Evolutionary conservation across 2,888 invertebrate genomes (phyloP), one percentile per base, ranked within the genome.

Genomic region (Villa cingulata): DNA sequence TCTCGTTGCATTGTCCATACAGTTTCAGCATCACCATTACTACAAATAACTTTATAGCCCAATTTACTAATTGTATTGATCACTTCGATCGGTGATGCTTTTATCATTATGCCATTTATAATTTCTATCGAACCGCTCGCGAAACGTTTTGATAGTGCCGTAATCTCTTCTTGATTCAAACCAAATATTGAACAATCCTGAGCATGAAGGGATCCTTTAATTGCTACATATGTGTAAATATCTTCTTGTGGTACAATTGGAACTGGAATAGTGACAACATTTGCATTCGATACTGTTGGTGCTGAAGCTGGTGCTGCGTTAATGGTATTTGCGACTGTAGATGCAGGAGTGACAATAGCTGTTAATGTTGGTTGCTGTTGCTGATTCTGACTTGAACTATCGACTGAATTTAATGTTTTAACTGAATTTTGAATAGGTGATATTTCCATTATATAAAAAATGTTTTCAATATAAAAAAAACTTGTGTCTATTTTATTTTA

Each of bases 1-100:
- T 86, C 85, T 60, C 86, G 77, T 62, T 83, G 82, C 70, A 88
- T 72, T 41, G 87, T 88, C 87, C 87, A 88, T 56, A 83, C 79
- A 58, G 84, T 79, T 70, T 87, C 87, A 19, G 81, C 73, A 63
- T 87, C 87, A 16, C 87, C 87, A 53, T 85, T 83, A 64, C 81
- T 83, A 59, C 81, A 77, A 53, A 85, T 71, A 41, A 88, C 80
- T 62, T 78, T 79, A 65, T 87, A 88, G 48, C 86, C 86, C 54
- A 87, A 73, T 65, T 83, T 80, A 48, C 81, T 78, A 56, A 88
- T 70, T 37, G 82, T 75, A 63, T 88, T 88, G 46, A 88, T 75
- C 56, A 83, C 75, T 54, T 74, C 68, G 54, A 87, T 66, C 23
- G 85, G 82, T 59, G 81, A 71, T 48, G 78, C 78, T 70, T 80